Evolutionary conservation across 1,140 invertebrate genomes (phyloP), one percentile per base, ranked within the genome.

Genomic region (Subanguina moxae): DNA sequence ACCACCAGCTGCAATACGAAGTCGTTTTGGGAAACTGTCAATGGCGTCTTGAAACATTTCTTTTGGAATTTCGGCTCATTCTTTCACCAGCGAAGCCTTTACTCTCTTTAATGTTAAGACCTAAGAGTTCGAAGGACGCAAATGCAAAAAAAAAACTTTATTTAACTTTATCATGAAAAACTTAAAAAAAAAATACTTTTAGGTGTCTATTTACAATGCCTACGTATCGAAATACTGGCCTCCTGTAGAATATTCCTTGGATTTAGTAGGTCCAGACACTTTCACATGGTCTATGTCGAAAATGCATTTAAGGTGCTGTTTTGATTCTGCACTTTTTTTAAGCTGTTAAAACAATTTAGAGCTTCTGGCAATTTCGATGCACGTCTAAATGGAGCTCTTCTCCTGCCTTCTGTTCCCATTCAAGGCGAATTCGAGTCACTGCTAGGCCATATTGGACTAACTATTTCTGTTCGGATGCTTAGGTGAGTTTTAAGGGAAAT

Each of bases 221-320:
- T 80, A 74, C 46, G 80, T 82, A 13, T 75, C 76, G 23, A 82
- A 82, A 48, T 82, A 82, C 65, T 82, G 80, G 80, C 77, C 80
- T 1, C 80, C 80, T 11, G 79, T 75, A 15, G 80, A 82, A 25
- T 82, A 82, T 66, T 68, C 62, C 9, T 64, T 82, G 23, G 80
- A 82, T 65, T 64, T 82, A 48, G 67, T 75, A 3, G 74, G 68
- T 43, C 80, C 80, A 45, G 80, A 83, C 68, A 70, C 72, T 28
- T 82, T 82, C 52, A 78, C 81, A 9, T 82, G 80, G 80, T 72
- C 67, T 27, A 82, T 82, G 80, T 80, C 73, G 11, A 81, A 80
- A 75, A 80, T 80, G 78, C 78, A 80, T 67, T 42, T 79, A 28
- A 63, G 77, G 77, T 80, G 48, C 30, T 21, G 48, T 52, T 52